Conservation (phyloP, 2,888 invertebrate genomes). For the Electrophaes corylata region DNA sequence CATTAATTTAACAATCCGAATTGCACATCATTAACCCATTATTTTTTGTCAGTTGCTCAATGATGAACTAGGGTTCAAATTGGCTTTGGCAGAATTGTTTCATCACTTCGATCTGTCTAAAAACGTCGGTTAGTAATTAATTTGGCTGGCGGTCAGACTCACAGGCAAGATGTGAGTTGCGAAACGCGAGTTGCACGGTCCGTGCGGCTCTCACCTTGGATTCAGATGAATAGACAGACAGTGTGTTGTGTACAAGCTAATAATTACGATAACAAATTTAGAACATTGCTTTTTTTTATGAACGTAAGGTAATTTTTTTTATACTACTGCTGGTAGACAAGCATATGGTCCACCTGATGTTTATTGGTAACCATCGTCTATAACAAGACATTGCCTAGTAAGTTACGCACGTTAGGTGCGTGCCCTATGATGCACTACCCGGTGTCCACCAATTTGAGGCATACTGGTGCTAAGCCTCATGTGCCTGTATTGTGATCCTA, state of each 20-base stretch:
- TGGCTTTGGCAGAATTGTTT: slow-evolving; percentile 43
- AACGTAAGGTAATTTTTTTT: background rate
- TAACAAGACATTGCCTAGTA: too few species aligned
- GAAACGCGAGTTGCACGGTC: slow-evolving; percentile 58
- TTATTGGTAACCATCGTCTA: too few species aligned
- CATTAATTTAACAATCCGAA: slow-evolving; percentile 29
- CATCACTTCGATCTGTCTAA: slow-evolving; percentile 47
- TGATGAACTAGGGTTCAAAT: slow-evolving; percentile 46
- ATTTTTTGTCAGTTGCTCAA: slow-evolving; percentile 39
- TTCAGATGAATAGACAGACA: slow-evolving; percentile 40
- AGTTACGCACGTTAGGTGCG: too few species aligned
- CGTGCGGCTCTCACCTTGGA: slow-evolving; percentile 64
- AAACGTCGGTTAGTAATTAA: slow-evolving; percentile 55
- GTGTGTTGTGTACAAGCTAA: slow-evolving; percentile 32
- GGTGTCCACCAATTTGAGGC: too few species aligned
- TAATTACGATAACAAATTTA: background rate
- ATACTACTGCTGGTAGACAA: too few species aligned
- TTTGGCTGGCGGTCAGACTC: slow-evolving; percentile 53
- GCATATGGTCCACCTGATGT: too few species aligned
- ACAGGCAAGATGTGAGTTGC: slow-evolving; percentile 60
- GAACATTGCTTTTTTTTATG: background rate
- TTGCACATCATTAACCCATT: slow-evolving; percentile 24
- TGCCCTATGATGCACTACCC: too few species aligned
- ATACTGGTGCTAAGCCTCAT: too few species aligned
- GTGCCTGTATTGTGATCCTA: too few species aligned